Evolutionary conservation across 2,113 vertebrate genomes (phyloP), one percentile per base, ranked within the genome.

Genomic region (Melanostigma gelatinosum): DNA sequence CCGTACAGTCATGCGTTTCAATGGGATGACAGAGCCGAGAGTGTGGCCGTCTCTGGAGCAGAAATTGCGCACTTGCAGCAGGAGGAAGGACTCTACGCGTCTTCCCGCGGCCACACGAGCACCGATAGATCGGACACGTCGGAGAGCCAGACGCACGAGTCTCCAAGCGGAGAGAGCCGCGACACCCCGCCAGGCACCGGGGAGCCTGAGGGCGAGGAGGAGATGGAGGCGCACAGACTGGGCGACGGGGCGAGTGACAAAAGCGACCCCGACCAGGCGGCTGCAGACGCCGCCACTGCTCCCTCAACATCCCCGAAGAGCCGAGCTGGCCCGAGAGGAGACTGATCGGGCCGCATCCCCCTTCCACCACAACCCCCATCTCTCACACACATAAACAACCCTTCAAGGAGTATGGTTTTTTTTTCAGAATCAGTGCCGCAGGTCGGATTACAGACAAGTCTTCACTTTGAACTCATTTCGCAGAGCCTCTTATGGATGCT

Each of bases 401-500:
- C 79, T 79, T 79, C 65, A 73, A 48, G 79, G 83, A 88, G 86
- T 75, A 83, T 84, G 91, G 24, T 91, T 57, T 78, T 5, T 34
- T 34, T 34, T 34, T 34, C 83, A 83, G 89, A 87, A 82, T 85
- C 63, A 54, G 40, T 58, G 81, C 92, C 88, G 91, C 89, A 77
- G 92, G 93, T 93, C 89, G 93, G 93, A 92, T 89, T 75, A 78
- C 75, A 84, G 76, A 79, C 75, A 77, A 38, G 68, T 78, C 48
- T 81, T 91, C 77, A 80, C 80, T 79, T 72, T 55, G 15, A 76
- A 76, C 70, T 80, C 20, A 50, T 52, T 54, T 73, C 72, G 63
- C 80, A 87, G 85, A 84, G 71, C 75, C 79, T 75, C 61, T 24
- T 32, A 42, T 80, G 89, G 89, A 92, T 85, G 85, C 78, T 80